A percentile compares a stretch with the other conserved stretches of the same genome.
Evolutionary conservation across 2,888 invertebrate genomes (phyloP).

Genomic region (Dilophus febrilis): DNA sequence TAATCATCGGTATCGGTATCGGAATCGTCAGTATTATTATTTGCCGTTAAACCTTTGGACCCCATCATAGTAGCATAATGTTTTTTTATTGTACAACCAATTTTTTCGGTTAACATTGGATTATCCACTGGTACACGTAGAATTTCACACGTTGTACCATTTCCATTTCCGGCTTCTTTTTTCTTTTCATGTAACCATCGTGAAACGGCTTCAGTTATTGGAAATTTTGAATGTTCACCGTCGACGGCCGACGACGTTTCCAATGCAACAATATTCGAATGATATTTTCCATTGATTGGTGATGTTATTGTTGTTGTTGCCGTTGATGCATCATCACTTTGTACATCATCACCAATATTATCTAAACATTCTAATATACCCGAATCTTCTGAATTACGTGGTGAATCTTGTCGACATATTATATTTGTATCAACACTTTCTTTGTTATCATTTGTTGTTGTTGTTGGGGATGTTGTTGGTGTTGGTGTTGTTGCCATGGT

Average conservation of each 20-base stretch:
- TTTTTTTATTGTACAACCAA: constrained; percentile 5
- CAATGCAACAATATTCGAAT: too few species aligned
- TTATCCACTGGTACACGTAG: constrained; percentile 11
- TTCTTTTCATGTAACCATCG: constrained; percentile 35
- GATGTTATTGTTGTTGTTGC: neutral
- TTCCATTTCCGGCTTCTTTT: constrained; percentile 21
- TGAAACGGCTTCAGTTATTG: constrained; percentile 40
- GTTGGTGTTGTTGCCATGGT: too few species aligned
- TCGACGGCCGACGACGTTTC: too few species aligned
- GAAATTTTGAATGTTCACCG: constrained; percentile 17
- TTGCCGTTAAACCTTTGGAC: neutral
- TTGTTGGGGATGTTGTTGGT: too few species aligned
- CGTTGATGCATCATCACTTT: neutral
- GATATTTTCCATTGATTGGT: too few species aligned
- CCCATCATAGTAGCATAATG: too few species aligned
- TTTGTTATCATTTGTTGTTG: too few species aligned
- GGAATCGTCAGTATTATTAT: neutral
- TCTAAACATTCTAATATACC: constrained; percentile 2
- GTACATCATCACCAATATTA: neutral
- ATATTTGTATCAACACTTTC: too few species aligned
- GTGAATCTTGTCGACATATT: neutral
- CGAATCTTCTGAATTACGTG: constrained; percentile 2
- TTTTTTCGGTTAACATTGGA: constrained; percentile 5
- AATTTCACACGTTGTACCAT: constrained; percentile 21
- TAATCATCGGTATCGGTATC: constrained; percentile 3